Evolutionary conservation across 53 echinoderm and acorn worm species (phyloP).

Genomic region (Apostichopus leukothele): DNA sequence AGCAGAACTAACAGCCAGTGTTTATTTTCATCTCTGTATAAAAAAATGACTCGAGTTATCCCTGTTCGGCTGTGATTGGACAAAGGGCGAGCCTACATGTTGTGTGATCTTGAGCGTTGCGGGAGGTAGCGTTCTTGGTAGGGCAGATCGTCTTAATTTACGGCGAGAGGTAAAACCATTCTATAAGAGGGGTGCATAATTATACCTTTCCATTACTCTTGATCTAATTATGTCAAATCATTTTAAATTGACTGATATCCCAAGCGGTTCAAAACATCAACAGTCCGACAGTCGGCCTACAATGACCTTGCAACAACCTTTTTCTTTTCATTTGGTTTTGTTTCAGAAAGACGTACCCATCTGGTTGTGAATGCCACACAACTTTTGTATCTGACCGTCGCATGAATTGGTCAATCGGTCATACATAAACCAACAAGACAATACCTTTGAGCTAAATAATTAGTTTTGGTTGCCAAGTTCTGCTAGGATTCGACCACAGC

Average conservation of each 20-base stretch:
- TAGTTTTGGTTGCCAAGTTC: no score
- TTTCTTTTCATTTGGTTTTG: no score
- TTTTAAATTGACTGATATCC: constrained; percentile 8
- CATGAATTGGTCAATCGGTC: no score
- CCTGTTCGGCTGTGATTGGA: neutral
- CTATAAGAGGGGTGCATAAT: neutral
- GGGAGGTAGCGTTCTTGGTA: neutral
- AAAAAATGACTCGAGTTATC: neutral
- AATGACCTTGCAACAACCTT: neutral
- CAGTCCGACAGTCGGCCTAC: neutral
- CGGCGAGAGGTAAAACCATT: neutral
- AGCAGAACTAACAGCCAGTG: neutral
- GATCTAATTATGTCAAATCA: constrained; percentile 14
- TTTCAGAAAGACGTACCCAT: no score
- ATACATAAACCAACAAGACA: no score
- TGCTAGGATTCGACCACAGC: no score
- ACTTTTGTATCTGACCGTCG: no score
- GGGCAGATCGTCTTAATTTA: neutral
- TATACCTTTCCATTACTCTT: neutral
- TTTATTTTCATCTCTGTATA: neutral
- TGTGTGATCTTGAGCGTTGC: neutral
- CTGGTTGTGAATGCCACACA: no score
- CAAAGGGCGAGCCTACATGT: neutral
- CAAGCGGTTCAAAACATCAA: neutral
- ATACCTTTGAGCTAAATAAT: no score